Base-by-base conservation (phyloP, 2,888 invertebrate species). In the Leptopilina syphax region DNA sequence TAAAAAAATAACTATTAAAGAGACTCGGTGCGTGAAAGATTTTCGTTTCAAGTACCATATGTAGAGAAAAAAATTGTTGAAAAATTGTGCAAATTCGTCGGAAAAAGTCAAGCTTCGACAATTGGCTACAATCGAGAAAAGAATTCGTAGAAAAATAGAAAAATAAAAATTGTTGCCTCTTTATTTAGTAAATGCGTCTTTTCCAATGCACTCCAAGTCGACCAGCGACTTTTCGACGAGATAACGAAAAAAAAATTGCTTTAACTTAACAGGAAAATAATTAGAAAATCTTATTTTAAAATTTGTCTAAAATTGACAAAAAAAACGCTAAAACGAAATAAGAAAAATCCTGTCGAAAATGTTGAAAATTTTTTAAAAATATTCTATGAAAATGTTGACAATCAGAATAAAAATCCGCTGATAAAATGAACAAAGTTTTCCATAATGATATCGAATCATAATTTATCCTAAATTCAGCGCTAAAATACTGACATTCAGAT, bases 71-170 rank as follows among this genome's bases (percentile, higher is more conserved):
- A 54, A 34, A 3, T 50, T 54, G 27, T 9, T 54, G 13, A 57
- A 54, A 54, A 8, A 27, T 7, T 10, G 57, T 73, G 73, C 57
- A n/a, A 54, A 18, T 57, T 34, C 9, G n/a, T 34, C 34, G n/a
- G n/a, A 9, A 73, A 34, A n/a, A 54, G 5, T 73, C n/a, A 13
- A 50, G 50, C 50, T 70, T 70, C 70, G 13, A 54, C 54, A 70
- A 47, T 50, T 57, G 73, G 73, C 57, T 73, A 34, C 57, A 54
- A 24, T 27, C 24, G 27, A 13, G 3, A 73, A 57, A 57, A 73
- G 18, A 18, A 6, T 54, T 12, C 27, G 24, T 73, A 57, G 60
- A 60, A 60, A 73, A 76, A 77, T 77, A 81, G 83, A 83, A 80
- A 65, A 77, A 79, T 10, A 50, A 50, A 50, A 50, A 50, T 50